Conservation (phyloP, 2,113 vertebrate genomes). For the Toxotes jaculatrix region DNA sequence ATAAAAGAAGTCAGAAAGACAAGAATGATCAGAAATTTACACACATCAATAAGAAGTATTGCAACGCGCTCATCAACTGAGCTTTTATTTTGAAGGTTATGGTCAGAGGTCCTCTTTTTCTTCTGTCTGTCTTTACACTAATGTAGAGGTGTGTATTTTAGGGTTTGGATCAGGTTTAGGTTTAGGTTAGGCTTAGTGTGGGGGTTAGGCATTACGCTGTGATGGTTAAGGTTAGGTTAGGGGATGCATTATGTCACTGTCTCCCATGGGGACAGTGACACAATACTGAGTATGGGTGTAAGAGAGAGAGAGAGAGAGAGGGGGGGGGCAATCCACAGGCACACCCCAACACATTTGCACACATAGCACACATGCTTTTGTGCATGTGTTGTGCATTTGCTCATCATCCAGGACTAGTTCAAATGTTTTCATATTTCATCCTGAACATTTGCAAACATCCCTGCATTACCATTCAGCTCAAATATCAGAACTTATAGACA, state of each 20-base stretch:
- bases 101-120: neutral
- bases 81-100: conserved; percentile 39
- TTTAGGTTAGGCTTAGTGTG: too few relatives aligned
- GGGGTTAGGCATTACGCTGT: too few relatives aligned
- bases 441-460: too few relatives aligned
- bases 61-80: neutral
- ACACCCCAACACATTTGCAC: conserved; percentile 4
- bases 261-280: too few relatives aligned
- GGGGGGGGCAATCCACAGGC: neutral
- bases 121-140: neutral
- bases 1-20: neutral
- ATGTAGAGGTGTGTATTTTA: neutral
- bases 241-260: too few relatives aligned
- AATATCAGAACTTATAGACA: neutral
- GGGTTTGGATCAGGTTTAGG: too few relatives aligned
- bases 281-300: neutral
- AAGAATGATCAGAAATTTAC: neutral
- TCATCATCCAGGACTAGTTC: neutral
- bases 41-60: neutral
- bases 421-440: neutral
- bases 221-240: too few relatives aligned
- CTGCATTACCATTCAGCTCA: neutral
- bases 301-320: neutral
- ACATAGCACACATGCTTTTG: neutral
- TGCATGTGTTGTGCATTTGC: neutral